Evolutionary conservation across 2,888 invertebrate genomes (phyloP).

Genomic region (Oeneis ivallda): DNA sequence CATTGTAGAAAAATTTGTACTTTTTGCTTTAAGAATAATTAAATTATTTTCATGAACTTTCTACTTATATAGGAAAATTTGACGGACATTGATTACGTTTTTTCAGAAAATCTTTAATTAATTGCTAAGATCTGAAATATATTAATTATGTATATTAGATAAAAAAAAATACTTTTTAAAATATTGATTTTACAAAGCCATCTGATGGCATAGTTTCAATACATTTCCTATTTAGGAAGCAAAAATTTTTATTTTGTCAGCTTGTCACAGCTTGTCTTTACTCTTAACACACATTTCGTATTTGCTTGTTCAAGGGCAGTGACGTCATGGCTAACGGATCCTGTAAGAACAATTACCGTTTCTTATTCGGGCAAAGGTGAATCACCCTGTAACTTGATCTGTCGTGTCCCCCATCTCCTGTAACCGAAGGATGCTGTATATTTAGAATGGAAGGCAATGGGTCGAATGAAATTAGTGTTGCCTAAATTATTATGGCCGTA

Average conservation of each 20-base stretch:
- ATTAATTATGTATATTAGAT: neutral
- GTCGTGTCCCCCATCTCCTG: slow-evolving; percentile 26
- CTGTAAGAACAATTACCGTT: slow-evolving; percentile 35
- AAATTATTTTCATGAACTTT: neutral
- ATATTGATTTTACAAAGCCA: slow-evolving; percentile 22
- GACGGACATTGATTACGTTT: neutral
- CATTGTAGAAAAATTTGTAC: neutral
- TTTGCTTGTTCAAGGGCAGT: slow-evolving; percentile 34
- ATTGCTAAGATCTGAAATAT: neutral
- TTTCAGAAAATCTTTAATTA: neutral
- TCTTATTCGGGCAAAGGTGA: slow-evolving; percentile 37
- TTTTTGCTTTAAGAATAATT: neutral
- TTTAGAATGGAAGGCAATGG: slow-evolving; percentile 35
- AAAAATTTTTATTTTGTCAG: slow-evolving; percentile 60
- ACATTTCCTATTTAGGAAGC: slow-evolving; percentile 42
- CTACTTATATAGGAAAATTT: neutral
- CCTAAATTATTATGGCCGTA: neutral
- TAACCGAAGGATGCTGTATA: slow-evolving; percentile 23
- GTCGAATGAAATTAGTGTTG: slow-evolving; percentile 32
- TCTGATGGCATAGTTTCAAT: slow-evolving; percentile 72
- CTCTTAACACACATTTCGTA: slow-evolving; percentile 19
- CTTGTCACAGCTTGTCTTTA: slow-evolving; percentile 43
- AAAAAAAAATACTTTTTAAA: neutral
- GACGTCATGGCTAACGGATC: slow-evolving; percentile 35
- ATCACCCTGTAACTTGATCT: slow-evolving; percentile 35